Conservation (phyloP, 2,888 invertebrate species). For the Caenorhabditis drosophilae region DNA sequence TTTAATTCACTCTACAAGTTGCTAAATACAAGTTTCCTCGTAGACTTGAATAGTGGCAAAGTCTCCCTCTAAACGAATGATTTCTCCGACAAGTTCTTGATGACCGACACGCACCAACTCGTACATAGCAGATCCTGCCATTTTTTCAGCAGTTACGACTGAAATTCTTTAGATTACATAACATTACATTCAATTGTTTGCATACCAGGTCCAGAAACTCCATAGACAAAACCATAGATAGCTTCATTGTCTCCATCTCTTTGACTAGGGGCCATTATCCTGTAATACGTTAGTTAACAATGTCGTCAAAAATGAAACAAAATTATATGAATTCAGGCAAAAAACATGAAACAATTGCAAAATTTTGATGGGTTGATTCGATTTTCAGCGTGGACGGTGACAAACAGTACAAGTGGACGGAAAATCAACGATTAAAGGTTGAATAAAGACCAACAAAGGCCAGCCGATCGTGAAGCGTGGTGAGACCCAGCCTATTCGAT, state of each 20-base stretch:
- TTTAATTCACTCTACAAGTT: not conserved
- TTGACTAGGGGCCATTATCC: slow-evolving; percentile 20
- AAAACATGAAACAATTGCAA: slow-evolving; percentile 1
- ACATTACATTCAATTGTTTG: not conserved
- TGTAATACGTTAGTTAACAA: slow-evolving; percentile 1
- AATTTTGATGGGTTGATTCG: not conserved
- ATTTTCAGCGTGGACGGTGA: not conserved
- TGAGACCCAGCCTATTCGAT: slow-evolving; percentile 4
- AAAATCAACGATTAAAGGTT: slow-evolving; percentile 13
- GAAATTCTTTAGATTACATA: slow-evolving; percentile 38
- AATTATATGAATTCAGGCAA: not conserved
- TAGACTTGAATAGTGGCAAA: slow-evolving; percentile 98
- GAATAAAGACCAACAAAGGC: slow-evolving; percentile 16
- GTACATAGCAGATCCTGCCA: slow-evolving; percentile 97
- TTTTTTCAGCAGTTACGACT: slow-evolving; percentile 99
- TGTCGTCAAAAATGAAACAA: not conserved
- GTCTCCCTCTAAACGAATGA: slow-evolving; percentile 98
- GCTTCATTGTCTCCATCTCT: slow-evolving; percentile 7
- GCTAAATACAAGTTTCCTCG: slow-evolving; percentile 74
- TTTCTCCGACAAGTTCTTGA: slow-evolving; percentile 96
- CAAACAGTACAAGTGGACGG: slow-evolving; percentile 7
- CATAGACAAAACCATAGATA: slow-evolving; percentile 17
- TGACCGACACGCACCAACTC: slow-evolving; percentile 98
- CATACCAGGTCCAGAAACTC: slow-evolving; percentile 76
- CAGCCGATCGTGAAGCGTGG: slow-evolving; percentile 3